Evolutionary conservation across 2,888 invertebrate species (phyloP).

Genomic region (Lamellibrachia satsuma): DNA sequence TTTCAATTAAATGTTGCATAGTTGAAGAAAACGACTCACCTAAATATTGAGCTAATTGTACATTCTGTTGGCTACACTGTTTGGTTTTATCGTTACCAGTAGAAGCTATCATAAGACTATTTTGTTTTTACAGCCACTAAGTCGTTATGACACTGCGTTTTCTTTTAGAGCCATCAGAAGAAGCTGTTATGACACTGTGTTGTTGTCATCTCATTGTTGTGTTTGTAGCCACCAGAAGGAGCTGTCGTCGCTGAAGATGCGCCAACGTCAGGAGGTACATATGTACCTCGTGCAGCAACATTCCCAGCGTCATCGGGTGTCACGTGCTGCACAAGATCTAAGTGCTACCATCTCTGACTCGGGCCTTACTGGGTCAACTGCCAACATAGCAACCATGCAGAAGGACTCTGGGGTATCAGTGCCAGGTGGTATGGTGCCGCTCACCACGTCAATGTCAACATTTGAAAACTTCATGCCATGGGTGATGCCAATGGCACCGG

Average conservation of each 20-base stretch:
- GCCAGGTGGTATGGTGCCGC: background rate
- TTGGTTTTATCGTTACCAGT: background rate
- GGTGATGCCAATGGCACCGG: background rate
- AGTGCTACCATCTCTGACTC: background rate
- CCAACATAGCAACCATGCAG: background rate
- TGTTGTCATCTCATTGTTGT: background rate
- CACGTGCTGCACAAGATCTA: background rate
- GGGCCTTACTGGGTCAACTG: background rate
- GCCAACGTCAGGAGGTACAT: background rate
- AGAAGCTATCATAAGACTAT: background rate
- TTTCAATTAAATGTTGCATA: too few relatives aligned
- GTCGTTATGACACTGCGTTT: background rate
- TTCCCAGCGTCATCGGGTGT: background rate
- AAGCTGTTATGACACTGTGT: background rate
- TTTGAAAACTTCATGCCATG: background rate
- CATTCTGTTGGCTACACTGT: too few relatives aligned
- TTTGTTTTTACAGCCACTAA: background rate
- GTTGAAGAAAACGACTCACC: too few relatives aligned
- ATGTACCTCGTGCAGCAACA: background rate
- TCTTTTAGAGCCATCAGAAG: background rate
- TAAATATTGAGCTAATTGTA: too few relatives aligned
- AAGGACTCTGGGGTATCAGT: background rate
- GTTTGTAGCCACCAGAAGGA: slow-evolving; percentile 13
- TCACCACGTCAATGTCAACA: background rate
- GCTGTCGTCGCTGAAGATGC: background rate